phyloP scores from a whole-genome alignment of 2,888 invertebrate genomes.

The Stomorhina lunata region DNA sequence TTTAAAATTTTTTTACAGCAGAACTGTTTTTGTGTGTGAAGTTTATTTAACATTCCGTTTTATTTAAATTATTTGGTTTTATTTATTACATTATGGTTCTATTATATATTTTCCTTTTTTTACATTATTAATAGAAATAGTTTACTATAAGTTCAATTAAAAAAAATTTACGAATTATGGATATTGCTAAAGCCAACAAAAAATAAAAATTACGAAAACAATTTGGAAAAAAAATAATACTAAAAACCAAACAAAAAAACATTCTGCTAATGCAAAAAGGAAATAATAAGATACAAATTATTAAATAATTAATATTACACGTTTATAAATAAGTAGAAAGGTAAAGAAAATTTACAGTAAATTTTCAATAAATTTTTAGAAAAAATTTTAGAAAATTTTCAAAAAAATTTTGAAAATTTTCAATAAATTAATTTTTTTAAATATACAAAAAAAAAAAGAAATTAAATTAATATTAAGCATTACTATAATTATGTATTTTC shows the following conservation, averaged over 20 bases:
- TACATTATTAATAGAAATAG: constrained; percentile 32
- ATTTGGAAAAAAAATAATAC: constrained; percentile 5
- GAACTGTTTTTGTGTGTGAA: constrained; percentile 29
- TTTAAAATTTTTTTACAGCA: constrained; percentile 51
- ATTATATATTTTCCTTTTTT: constrained; percentile 11
- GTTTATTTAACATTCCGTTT: constrained; percentile 47
- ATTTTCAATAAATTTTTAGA: no score
- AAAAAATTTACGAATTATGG: neutral
- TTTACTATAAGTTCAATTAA: constrained; percentile 12
- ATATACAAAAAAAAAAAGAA: constrained; percentile 17
- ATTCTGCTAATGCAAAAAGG: constrained; percentile 6
- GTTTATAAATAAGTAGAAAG: constrained; percentile 2
- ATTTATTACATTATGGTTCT: constrained; percentile 18
- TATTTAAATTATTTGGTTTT: constrained; percentile 38
- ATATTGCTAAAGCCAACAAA: constrained; percentile 11
- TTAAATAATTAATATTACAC: constrained; percentile 6
- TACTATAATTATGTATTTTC: neutral
- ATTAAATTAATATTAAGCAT: constrained; percentile 2
- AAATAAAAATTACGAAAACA: neutral
- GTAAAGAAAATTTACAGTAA: neutral
- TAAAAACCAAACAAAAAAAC: constrained; percentile 1
- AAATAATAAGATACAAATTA: neutral
- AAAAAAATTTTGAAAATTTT: no score
- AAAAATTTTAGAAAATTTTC: no score
- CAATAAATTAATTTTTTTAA: neutral